Evolutionary conservation across 2,888 invertebrate species (phyloP).

Genomic region (Sepioteuthis lessoniana): DNA sequence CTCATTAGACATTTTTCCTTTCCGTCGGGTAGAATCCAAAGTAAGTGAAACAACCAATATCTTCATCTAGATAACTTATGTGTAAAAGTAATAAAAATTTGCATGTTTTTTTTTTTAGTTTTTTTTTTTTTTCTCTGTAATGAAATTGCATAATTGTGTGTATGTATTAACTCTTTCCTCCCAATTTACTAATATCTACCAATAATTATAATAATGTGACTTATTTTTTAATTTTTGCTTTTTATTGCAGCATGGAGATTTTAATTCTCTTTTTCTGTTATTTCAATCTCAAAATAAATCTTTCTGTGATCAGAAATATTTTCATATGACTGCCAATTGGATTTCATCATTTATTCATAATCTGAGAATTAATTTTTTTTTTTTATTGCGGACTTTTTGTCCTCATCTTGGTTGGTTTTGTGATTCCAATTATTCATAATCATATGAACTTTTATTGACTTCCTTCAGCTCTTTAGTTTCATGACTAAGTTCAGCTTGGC

Average conservation of each 20-base stretch:
- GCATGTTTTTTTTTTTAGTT: neutral
- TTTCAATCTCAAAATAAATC: neutral
- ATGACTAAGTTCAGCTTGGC: no score
- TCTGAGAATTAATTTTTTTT: no score
- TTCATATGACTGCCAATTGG: no score
- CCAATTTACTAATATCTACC: neutral
- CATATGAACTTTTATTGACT: no score
- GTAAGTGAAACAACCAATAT: constrained; percentile 52
- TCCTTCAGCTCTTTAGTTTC: no score
- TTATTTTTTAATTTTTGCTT: neutral
- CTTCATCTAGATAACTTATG: neutral
- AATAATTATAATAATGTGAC: neutral
- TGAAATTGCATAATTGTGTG: neutral
- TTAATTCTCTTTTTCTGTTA: neutral
- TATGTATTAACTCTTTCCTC: neutral
- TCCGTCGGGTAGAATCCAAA: constrained; percentile 68
- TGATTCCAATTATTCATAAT: no score
- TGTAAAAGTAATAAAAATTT: constrained; percentile 35
- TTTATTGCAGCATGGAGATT: neutral
- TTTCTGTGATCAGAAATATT: no score
- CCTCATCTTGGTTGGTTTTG: no score
- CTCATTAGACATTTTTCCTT: constrained; percentile 62
- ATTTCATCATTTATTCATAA: no score
- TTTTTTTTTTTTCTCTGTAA: neutral
- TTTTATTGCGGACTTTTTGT: no score